A percentile compares a stretch with the other conserved stretches of the same genome.
These are phyloP conservation scores for Drosophila sp. DNA, from an alignment of 1,140 invertebrate species.

Conservation along the genomic window DNA sequence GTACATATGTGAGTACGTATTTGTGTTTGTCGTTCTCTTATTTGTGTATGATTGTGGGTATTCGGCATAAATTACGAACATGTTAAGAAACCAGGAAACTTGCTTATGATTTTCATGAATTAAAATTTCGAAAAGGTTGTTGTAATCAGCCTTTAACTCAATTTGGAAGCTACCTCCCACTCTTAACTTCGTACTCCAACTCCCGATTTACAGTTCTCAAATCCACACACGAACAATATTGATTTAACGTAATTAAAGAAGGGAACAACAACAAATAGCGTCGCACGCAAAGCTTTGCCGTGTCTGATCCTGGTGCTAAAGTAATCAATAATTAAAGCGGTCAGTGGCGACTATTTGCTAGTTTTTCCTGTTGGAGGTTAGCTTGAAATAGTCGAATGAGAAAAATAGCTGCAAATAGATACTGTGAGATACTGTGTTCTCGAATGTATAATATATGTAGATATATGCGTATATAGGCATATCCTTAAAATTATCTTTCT, in stretches of 20 bases:
- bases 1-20: too few relatives aligned
- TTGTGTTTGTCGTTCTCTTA: neutral
- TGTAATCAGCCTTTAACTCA: neutral
- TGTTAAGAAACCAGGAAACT: neutral
- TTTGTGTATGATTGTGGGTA: neutral
- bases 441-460: too few relatives aligned
- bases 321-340: constrained; percentile 5
- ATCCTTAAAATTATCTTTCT: too few relatives aligned
- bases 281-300: constrained; percentile 20
- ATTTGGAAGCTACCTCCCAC: constrained; percentile 7
- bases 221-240: constrained; percentile 35
- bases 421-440: too few relatives aligned
- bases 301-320: neutral
- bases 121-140: neutral
- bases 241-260: constrained; percentile 54
- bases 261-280: constrained; percentile 40
- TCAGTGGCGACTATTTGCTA: neutral
- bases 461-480: too few relatives aligned
- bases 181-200: constrained; percentile 12
- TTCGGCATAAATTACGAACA: neutral
- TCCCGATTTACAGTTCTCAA: constrained; percentile 27
- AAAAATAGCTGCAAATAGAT: too few relatives aligned
- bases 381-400: too few relatives aligned
- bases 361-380: too few relatives aligned
- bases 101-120: too few relatives aligned